Base-by-base conservation (phyloP, 1,140 invertebrate species). In the Aphaenogaster rudis region DNA sequence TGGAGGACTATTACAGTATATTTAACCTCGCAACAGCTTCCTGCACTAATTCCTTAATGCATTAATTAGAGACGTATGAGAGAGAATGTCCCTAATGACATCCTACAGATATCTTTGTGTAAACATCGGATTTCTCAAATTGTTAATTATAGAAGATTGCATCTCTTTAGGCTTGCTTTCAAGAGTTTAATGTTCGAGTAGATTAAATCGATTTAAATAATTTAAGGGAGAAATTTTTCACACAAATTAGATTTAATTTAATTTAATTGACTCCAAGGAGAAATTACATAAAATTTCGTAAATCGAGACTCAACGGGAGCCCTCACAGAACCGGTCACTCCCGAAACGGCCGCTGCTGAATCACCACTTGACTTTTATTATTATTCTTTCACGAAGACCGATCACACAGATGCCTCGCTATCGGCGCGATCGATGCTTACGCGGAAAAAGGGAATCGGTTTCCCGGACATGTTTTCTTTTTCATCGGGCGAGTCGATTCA, bases 391-490 rank as follows among this genome's bases (percentile, higher is more conserved):
- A 61, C 36, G 17, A 48, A 48, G 17, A 59, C 8, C 42, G 15
- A 54, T 42, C 36, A 81, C 36, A 81, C 45, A 36, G 8, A 74
- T 74, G 28, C 21, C 57, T 59, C 17, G n/a, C 7, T 81, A 36
- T 74, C 28, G 42, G 13, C 8, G 52, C 79, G 39, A 57, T 81
- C 39, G 39, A 59, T 82, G 15, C 17, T 82, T 74, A 82, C 67
- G 42, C 39, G 36, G 52, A 82, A 82, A 69, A 71, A 57, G 6
- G 28, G 36, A 57, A 71, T 54, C 36, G 54, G 21, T 82, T 82
- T 82, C 39, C 42, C 48, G 54, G 52, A 76, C 33, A 17, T 61
- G 54, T 61, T 74, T 82, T 63, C 28, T 76, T 76, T 82, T 84
- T 84, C 69, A 84, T 76, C 28, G 11, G 5, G 33, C 80, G 13